These are phyloP conservation scores for Scophthalmus maximus DNA, from an alignment of 2,113 vertebrate species.

Conservation along the genomic window DNA sequence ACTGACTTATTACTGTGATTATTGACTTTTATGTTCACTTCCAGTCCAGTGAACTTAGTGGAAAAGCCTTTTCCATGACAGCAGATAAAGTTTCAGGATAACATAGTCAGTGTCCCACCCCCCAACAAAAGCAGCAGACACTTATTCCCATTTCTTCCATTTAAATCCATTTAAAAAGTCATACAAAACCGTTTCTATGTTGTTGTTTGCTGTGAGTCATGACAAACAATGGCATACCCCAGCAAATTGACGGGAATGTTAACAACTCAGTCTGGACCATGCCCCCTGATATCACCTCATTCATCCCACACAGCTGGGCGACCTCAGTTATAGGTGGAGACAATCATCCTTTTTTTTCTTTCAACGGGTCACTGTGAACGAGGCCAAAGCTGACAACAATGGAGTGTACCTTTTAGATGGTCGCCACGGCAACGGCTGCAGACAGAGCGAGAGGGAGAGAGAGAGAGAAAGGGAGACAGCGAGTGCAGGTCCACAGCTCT, in stretches of 20 bases:
- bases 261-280: slow-evolving; percentile 3
- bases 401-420: slow-evolving; percentile 79
- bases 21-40: slow-evolving; percentile 10
- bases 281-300: slow-evolving; percentile 18
- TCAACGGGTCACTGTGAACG: slow-evolving; percentile 67
- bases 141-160: neutral
- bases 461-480: slow-evolving; percentile 25
- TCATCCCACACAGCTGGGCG: slow-evolving; percentile 36
- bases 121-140: neutral
- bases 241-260: slow-evolving; percentile 38
- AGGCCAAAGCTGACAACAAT: slow-evolving; percentile 80
- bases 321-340: slow-evolving; percentile 38
- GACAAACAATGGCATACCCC: slow-evolving; percentile 51
- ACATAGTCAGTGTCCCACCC: neutral
- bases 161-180: neutral
- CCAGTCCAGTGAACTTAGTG: neutral
- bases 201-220: slow-evolving; percentile 57
- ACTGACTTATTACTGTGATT: slow-evolving; percentile 18
- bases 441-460: slow-evolving; percentile 63
- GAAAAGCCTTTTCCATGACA: slow-evolving; percentile 16
- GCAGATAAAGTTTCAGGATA: slow-evolving; percentile 1
- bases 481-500: slow-evolving; percentile 62
- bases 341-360: slow-evolving; percentile 48
- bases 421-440: slow-evolving; percentile 79
- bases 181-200: neutral